Conservation (phyloP, 2,113 vertebrate species). For the Oncorhynchus keta region DNA sequence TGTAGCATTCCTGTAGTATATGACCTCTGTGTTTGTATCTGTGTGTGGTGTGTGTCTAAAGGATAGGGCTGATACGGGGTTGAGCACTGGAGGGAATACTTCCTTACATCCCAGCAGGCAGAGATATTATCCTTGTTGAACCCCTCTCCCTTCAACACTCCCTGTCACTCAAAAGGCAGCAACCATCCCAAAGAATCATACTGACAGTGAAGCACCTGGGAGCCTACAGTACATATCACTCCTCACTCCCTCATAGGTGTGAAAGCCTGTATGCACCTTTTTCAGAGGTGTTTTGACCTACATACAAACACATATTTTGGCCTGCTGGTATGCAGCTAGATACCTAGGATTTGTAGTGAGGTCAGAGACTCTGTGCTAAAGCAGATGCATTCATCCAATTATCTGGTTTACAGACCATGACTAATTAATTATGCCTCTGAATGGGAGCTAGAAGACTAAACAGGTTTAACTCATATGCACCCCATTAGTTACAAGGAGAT, state of each 20-base stretch:
- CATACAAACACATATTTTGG: conserved; percentile 20
- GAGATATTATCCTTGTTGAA: conserved; percentile 6
- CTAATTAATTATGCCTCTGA: conserved; percentile 20
- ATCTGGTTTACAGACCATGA: conserved; percentile 1
- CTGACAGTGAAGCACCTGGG: conserved; percentile 13
- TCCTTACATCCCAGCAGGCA: conserved; percentile 16
- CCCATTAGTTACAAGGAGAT: conserved; percentile 16
- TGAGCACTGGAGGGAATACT: background rate
- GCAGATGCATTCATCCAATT: background rate
- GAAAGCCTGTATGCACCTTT: conserved; percentile 1
- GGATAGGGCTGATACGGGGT: background rate
- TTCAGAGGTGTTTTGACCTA: conserved; percentile 31
- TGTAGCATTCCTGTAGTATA: conserved; percentile 28
- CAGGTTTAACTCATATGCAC: conserved; percentile 25
- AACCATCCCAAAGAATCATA: conserved; percentile 8
- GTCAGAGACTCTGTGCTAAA: conserved; percentile 13
- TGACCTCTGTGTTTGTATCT: background rate
- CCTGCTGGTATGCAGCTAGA: conserved; percentile 31
- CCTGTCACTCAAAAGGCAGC: conserved; percentile 23
- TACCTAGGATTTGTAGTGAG: background rate
- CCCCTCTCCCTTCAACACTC: conserved; percentile 7
- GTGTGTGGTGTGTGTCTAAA: conserved; percentile 1
- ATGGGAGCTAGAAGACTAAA: background rate
- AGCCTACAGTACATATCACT: conserved; percentile 8
- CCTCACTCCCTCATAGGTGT: conserved; percentile 4